Conservation (phyloP, 2,113 vertebrate species). For the Trichechus manatus region DNA sequence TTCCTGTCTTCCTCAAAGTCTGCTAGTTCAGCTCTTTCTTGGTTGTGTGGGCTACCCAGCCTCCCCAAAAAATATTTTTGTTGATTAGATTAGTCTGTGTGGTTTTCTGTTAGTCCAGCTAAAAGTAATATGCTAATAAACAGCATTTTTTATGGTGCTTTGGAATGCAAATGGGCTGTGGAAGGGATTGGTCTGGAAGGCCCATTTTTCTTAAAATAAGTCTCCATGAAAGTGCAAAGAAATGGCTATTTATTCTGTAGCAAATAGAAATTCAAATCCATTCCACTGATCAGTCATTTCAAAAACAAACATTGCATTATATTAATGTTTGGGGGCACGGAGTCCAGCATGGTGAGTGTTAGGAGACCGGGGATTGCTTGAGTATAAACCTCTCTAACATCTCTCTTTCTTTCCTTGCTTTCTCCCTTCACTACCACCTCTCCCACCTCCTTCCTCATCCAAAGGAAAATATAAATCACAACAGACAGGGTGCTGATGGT, state of each 20-base stretch:
- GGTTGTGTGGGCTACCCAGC: not conserved
- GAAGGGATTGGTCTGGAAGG: not conserved
- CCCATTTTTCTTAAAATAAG: slow-evolving; percentile 41
- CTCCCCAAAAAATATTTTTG: not conserved
- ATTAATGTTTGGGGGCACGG: not conserved
- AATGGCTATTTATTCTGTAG: not conserved
- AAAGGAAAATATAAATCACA: slow-evolving; percentile 40
- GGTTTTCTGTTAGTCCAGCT: slow-evolving; percentile 37
- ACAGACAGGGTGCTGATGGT: not conserved
- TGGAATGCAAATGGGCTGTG: not conserved
- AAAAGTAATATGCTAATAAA: slow-evolving; percentile 48
- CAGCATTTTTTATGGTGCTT: slow-evolving; percentile 12
- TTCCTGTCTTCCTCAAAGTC: not conserved
- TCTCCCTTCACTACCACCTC: not conserved
- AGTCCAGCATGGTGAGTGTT: not conserved
- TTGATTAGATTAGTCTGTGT: slow-evolving; percentile 28
- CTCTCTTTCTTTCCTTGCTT: not conserved
- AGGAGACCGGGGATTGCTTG: not conserved
- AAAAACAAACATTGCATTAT: not conserved
- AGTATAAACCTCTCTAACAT: not conserved
- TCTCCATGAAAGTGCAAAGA: not conserved
- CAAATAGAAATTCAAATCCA: slow-evolving; percentile 28
- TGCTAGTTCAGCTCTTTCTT: not conserved
- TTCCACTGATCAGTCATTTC: not conserved
- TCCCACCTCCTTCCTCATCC: not conserved